Conservation (phyloP, 2,797 vertebrate species). For the Anguilla obscura region DNA sequence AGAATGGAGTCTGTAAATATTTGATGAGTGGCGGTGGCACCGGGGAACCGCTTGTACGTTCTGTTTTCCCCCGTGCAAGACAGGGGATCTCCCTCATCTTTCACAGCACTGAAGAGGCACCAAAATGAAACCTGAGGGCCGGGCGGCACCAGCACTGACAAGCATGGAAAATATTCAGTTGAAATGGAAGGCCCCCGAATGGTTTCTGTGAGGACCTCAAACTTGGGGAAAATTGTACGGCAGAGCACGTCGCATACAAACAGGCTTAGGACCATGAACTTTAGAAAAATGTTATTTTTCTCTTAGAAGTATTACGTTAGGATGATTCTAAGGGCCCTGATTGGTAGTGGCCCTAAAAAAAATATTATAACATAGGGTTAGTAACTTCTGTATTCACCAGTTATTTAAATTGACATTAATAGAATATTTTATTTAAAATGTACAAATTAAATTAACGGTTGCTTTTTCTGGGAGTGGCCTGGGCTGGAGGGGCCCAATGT, state of each 20-base stretch:
- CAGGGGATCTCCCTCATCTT: not conserved
- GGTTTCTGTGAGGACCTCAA: not conserved
- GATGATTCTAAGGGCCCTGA: not conserved
- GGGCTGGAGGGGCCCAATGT: not conserved
- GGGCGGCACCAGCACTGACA: not conserved
- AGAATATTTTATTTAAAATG: not conserved
- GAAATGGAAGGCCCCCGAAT: not conserved
- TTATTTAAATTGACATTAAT: not conserved
- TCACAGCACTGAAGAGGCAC: not conserved
- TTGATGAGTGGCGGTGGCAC: not conserved
- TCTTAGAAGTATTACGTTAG: not conserved
- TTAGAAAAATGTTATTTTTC: not conserved
- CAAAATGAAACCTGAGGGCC: not conserved
- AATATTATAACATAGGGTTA: not conserved
- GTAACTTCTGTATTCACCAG: not conserved
- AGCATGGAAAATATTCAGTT: slow-evolving; percentile 11
- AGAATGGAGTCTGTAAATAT: slow-evolving; percentile 2
- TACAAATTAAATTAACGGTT: not conserved
- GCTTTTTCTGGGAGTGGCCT: not conserved
- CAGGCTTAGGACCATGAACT: not conserved
- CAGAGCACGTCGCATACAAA: not conserved
- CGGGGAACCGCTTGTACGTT: not conserved
- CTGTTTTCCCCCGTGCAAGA: not conserved
- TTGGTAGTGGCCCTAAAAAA: not conserved
- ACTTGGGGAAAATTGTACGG: not conserved